These are phyloP conservation scores for Neoscelio sp. DNA, from an alignment of 2,888 invertebrate species.

Conservation along the genomic window DNA sequence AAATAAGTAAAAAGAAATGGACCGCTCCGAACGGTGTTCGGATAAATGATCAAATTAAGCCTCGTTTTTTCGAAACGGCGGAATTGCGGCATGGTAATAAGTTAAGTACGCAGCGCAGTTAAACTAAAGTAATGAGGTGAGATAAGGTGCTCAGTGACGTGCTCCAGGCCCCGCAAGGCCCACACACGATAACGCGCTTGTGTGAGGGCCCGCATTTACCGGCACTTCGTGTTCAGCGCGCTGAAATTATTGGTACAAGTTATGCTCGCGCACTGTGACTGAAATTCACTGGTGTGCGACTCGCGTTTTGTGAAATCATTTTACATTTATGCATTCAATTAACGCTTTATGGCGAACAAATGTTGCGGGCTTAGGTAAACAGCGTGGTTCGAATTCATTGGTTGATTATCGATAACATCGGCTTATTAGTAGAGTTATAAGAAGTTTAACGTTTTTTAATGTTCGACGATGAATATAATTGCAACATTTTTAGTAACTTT, in stretches of 20 bases:
- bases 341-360: constrained; percentile 55
- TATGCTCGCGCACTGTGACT: constrained; percentile 78
- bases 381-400: constrained; percentile 28
- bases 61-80: constrained; percentile 75
- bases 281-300: constrained; percentile 65
- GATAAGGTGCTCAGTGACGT: constrained; percentile 78
- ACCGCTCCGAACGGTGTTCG: constrained; percentile 47
- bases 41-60: constrained; percentile 77
- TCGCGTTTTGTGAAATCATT: constrained; percentile 51
- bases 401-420: constrained; percentile 29
- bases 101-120: constrained; percentile 81
- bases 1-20: constrained; percentile 39
- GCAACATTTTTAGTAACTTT: too few relatives aligned
- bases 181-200: constrained; percentile 69
- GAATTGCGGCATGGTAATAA: constrained; percentile 79
- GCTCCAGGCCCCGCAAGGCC: constrained; percentile 71
- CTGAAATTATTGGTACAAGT: constrained; percentile 78
- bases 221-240: constrained; percentile 75
- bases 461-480: too few relatives aligned
- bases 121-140: constrained; percentile 81
- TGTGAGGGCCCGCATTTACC: constrained; percentile 76
- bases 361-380: constrained; percentile 39
- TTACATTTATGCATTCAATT: constrained; percentile 60
- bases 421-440: too few relatives aligned
- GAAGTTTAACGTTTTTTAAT: too few relatives aligned